These are phyloP conservation scores for Phyllostomus discolor DNA, from an alignment of 2,113 vertebrate species.

Conservation along the genomic window DNA sequence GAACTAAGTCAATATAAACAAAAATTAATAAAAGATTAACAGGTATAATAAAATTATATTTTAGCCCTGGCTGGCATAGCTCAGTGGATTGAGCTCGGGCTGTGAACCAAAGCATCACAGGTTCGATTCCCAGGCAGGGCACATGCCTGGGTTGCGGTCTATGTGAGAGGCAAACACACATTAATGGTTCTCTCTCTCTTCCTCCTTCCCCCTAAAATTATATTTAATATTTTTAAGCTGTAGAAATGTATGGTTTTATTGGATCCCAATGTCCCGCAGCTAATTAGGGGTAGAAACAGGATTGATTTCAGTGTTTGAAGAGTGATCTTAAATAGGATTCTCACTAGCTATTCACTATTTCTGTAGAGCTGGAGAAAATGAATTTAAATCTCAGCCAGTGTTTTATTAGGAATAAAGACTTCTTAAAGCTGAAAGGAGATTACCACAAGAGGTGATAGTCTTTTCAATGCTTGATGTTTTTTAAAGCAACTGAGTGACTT, in stretches of 20 bases:
- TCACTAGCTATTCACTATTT: not conserved
- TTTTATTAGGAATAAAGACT: not conserved
- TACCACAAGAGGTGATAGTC: not conserved
- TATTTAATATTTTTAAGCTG: not conserved
- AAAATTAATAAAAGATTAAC: not conserved
- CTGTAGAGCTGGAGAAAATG: not conserved
- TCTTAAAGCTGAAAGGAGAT: not conserved
- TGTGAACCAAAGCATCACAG: too few species aligned
- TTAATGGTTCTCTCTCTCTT: too few species aligned
- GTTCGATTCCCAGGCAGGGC: too few species aligned
- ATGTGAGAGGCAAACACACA: too few species aligned
- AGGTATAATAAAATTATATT: not conserved
- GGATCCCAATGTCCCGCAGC: not conserved
- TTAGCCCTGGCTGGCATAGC: too few species aligned
- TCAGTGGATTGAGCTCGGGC: too few species aligned
- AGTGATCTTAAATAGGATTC: not conserved
- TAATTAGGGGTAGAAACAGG: not conserved
- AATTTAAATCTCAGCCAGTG: not conserved
- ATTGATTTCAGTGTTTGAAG: not conserved
- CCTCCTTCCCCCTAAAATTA: not conserved
- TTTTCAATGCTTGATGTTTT: not conserved
- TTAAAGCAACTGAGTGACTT: not conserved
- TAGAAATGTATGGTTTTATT: not conserved
- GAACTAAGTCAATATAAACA: not conserved
- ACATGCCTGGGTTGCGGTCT: too few species aligned